Base-by-base conservation (phyloP, 2,888 invertebrate genomes). In the Molorchus minor region DNA sequence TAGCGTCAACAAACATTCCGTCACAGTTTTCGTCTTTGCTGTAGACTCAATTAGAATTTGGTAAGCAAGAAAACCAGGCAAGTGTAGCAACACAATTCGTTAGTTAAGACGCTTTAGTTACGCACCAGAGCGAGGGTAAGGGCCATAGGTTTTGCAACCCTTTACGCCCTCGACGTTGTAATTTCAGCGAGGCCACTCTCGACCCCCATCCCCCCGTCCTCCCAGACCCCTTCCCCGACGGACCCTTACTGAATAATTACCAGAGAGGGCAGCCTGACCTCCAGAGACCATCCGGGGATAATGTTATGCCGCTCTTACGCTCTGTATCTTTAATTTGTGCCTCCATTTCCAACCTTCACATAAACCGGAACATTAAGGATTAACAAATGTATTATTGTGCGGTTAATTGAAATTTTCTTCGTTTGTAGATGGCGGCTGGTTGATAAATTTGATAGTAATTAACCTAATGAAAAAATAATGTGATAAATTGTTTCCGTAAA, bases 161-260 rank as follows among this genome's bases (percentile, higher is more conserved):
- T 72, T 68, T 71, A 62, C 70, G 64, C 69, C 68, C 70, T 72
- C 67, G 58, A 68, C 66, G 65, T 69, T 70, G 73, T 74, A 74
- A 74, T 72, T 73, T 72, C 65, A 64, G 70, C 56, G 59, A 56
- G 58, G 47, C 67, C 61, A 51, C 62, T 56, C 54, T 46, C 58
- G 58, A 54, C 62, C 51, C 44, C 61, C 47, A 56, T 45, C 59
- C 65, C 55, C 53, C 56, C 21, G 30, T 53, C 36, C 10, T 43
- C 62, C 56, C 49, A 35, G 45, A 52, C 47, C 55, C 56, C 41
- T 20, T 43, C 52, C 61, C 68, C 65, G 71, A 71, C 72, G 72
- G 74, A 75, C 74, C 75, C 75, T 75, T 65, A 69, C 75, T 77
- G 76, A 79, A 78, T 79, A 79, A 78, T 78, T 78, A 75, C 77